Conservation (phyloP, 2,888 invertebrate genomes). For the Sclerodermus sp. region DNA sequence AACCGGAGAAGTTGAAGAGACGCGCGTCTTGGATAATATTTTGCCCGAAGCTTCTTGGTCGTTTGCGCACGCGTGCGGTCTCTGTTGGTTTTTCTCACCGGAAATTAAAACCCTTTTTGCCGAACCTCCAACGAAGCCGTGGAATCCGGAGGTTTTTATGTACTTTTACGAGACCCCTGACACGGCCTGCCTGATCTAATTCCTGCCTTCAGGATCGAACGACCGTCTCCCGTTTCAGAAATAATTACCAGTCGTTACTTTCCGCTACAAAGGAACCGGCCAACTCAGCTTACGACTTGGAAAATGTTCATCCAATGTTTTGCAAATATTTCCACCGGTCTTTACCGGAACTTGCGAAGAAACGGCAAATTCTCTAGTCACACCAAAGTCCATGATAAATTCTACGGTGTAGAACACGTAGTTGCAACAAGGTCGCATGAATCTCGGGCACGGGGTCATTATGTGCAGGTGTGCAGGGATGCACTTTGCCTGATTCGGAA, state of each 20-base stretch:
- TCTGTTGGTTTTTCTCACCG: constrained; percentile 49
- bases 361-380: too few relatives aligned
- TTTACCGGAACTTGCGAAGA: too few relatives aligned
- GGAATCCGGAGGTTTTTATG: not conserved
- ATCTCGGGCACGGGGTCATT: constrained; percentile 30
- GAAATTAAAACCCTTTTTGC: constrained; percentile 54
- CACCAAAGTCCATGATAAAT: too few relatives aligned
- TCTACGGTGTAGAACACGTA: too few relatives aligned
- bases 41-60: constrained; percentile 19
- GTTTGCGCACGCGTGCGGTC: constrained; percentile 5
- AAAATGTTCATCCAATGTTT: too few relatives aligned
- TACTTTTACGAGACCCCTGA: constrained; percentile 1
- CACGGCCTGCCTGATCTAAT: constrained; percentile 1
- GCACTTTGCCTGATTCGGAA: constrained; percentile 21
- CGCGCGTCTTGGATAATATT: constrained; percentile 23
- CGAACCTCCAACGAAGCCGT: constrained; percentile 13
- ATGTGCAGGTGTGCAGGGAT: constrained; percentile 16
- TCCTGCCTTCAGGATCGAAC: not conserved
- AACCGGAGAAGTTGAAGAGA: too few relatives aligned
- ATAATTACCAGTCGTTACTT: too few relatives aligned
- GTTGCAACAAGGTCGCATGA: constrained; percentile 3
- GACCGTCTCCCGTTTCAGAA: too few relatives aligned
- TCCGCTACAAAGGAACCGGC: too few relatives aligned
- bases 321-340: too few relatives aligned
- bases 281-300: too few relatives aligned